Evolutionary conservation across 2,797 vertebrate species (phyloP).

Genomic region (Triplophysa yarkandensis): DNA sequence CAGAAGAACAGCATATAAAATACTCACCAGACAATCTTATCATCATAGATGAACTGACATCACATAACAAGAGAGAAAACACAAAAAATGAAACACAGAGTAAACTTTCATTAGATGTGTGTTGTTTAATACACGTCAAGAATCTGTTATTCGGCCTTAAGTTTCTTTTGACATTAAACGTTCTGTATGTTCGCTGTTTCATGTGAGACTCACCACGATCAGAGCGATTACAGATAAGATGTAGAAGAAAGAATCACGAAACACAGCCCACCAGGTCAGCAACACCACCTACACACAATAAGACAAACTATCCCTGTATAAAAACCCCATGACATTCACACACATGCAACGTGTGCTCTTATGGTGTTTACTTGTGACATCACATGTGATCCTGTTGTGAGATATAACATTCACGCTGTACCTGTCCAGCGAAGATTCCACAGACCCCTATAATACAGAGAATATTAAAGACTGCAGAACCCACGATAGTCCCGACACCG

Average conservation of each 20-base stretch:
- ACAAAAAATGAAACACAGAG: background rate
- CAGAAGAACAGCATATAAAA: background rate
- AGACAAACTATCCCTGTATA: background rate
- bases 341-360: background rate
- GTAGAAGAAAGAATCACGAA: conserved; percentile 94
- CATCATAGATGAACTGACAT: conserved; percentile 79
- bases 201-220: conserved; percentile 85
- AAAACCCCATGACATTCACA: background rate
- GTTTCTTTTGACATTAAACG: no score
- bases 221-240: conserved; percentile 88
- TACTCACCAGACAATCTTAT: conserved; percentile 80
- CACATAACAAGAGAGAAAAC: conserved; percentile 36
- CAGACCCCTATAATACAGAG: conserved; percentile 97
- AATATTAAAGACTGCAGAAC: conserved; percentile 97
- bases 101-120: background rate
- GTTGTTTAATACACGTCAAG: no score
- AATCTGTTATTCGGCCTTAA: no score
- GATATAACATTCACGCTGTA: conserved; percentile 60
- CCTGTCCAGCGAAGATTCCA: conserved; percentile 95
- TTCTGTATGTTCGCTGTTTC: background rate
- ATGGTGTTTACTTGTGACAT: no score
- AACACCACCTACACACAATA: conserved; percentile 83
- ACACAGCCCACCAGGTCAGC: conserved; percentile 94
- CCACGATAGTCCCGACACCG: conserved; percentile 96
- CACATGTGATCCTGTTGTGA: conserved; percentile 29